A percentile compares a stretch with the other conserved stretches of the same genome.
phyloP scores from a whole-genome alignment of 2,797 vertebrate genomes.

The Myripristis murdjan region DNA sequence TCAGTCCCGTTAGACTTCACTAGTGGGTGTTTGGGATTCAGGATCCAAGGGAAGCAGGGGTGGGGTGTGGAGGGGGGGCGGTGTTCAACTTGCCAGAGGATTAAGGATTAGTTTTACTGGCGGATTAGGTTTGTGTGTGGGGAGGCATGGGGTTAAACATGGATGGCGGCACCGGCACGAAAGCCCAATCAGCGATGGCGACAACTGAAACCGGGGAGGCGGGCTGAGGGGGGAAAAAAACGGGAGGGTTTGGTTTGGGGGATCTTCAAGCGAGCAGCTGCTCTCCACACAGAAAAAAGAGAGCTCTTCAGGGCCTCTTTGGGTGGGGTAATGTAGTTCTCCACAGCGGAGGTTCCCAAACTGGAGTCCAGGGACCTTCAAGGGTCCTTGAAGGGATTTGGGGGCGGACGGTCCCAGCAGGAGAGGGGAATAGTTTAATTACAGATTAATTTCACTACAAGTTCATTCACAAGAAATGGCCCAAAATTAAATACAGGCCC shows the following conservation, averaged over 20 bases:
- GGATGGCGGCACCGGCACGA: slow-evolving; percentile 71
- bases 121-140: slow-evolving; percentile 81
- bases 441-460: too few species aligned
- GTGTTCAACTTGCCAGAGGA: slow-evolving; percentile 81
- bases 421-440: too few species aligned
- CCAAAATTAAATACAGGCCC: slow-evolving; percentile 12
- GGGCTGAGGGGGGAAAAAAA: slow-evolving; percentile 20
- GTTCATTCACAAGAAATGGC: too few species aligned
- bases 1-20: slow-evolving; percentile 26
- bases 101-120: slow-evolving; percentile 87
- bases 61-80: slow-evolving; percentile 34
- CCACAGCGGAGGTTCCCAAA: slow-evolving; percentile 9
- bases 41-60: slow-evolving; percentile 24
- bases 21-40: slow-evolving; percentile 46
- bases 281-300: slow-evolving; percentile 26
- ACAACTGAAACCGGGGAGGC: slow-evolving; percentile 44
- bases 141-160: slow-evolving; percentile 82
- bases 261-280: slow-evolving; percentile 65
- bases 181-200: slow-evolving; percentile 60
- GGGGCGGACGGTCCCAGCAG: slow-evolving; percentile 18
- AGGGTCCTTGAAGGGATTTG: slow-evolving; percentile 41
- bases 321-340: slow-evolving; percentile 6
- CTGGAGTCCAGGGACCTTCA: slow-evolving; percentile 46
- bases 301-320: slow-evolving; percentile 24
- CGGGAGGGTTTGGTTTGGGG: slow-evolving; percentile 16